These are phyloP conservation scores for Pycnomerus fuliginosus DNA, from an alignment of 2,888 invertebrate species.

Conservation along the genomic window DNA sequence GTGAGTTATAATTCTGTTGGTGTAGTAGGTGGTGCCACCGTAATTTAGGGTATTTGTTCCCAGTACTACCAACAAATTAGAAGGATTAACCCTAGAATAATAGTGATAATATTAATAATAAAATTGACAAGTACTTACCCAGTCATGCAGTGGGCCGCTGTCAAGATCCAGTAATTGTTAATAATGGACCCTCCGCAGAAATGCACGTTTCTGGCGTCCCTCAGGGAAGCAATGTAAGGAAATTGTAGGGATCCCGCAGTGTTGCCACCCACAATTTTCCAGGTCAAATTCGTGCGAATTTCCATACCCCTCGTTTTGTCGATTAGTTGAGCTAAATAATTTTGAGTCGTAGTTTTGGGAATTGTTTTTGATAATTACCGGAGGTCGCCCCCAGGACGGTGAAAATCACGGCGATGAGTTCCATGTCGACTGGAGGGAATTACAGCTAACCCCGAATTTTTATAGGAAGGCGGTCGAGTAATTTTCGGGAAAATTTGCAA, in stretches of 20 bases:
- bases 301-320: too few species aligned
- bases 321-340: too few species aligned
- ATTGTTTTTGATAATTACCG: too few species aligned
- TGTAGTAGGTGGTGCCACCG: not conserved
- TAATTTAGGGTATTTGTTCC: not conserved
- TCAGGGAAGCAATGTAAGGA: slow-evolving; percentile 1
- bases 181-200: slow-evolving; percentile 20
- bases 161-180: slow-evolving; percentile 11
- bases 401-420: too few species aligned
- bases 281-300: too few species aligned
- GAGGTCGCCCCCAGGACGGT: too few species aligned
- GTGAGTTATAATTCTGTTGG: not conserved
- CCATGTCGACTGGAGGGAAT: too few species aligned
- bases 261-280: not conserved
- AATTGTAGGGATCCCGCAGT: not conserved
- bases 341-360: too few species aligned
- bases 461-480: too few species aligned
- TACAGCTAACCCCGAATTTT: too few species aligned
- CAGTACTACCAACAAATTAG: not conserved
- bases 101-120: not conserved
- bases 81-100: not conserved
- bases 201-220: not conserved
- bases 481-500: too few species aligned
- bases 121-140: slow-evolving; percentile 5
- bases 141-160: slow-evolving; percentile 17